A percentile compares a stretch with the other conserved stretches of the same genome.
Conservation (phyloP, 30 jellyfish, hydroid and myxozoan species). For the Turritopsis dohrnii region DNA sequence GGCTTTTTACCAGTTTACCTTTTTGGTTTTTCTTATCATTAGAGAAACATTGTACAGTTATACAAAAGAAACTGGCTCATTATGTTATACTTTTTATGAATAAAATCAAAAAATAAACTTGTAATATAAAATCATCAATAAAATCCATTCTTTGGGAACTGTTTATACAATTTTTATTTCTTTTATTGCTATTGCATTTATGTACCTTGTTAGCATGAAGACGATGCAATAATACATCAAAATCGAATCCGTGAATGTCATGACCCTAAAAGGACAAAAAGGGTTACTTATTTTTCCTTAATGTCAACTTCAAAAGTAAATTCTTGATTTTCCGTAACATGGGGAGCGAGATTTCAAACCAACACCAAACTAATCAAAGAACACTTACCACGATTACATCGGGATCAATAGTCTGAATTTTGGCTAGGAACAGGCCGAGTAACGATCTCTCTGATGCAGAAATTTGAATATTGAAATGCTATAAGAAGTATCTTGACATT, state of each 20-base stretch:
- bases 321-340: neutral
- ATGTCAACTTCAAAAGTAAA: neutral
- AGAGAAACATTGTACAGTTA: too few relatives aligned
- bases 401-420: slow-evolving; percentile 80
- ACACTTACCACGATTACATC: slow-evolving; percentile 89
- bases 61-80: too few relatives aligned
- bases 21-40: too few relatives aligned
- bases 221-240: slow-evolving; percentile 82
- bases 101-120: neutral
- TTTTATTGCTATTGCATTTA: neutral
- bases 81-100: too few relatives aligned
- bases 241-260: slow-evolving; percentile 84
- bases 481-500: slow-evolving; percentile 5
- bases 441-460: slow-evolving; percentile 86
- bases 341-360: neutral
- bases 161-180: neutral
- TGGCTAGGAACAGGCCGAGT: slow-evolving; percentile 87
- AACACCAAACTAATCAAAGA: neutral
- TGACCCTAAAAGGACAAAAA: slow-evolving; percentile 63
- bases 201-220: slow-evolving; percentile 66
- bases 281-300: neutral
- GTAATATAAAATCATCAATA: too few relatives aligned
- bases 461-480: slow-evolving; percentile 67
- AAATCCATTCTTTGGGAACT: neutral
- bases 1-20: too few relatives aligned